Percentiles rank a stretch among this genome's conserved stretches.
These are phyloP conservation scores for Lathronympha strigana DNA, from an alignment of 2,888 invertebrate species.

Conservation along the genomic window DNA sequence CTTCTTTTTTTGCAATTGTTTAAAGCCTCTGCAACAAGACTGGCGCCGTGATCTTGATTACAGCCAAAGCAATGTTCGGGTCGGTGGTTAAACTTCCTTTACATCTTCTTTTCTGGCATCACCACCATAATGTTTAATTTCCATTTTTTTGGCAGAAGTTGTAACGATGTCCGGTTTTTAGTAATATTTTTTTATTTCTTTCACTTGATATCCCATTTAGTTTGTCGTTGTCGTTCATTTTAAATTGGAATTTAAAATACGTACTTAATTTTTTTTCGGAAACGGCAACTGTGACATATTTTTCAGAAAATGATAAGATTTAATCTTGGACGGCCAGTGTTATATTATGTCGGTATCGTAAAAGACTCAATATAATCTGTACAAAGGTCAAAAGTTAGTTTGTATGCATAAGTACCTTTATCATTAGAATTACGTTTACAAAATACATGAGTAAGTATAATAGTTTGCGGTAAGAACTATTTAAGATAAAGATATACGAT, in stretches of 20 bases:
- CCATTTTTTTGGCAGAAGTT: slow-evolving; percentile 15
- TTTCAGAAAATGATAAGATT: slow-evolving; percentile 7
- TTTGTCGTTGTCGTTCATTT: slow-evolving; percentile 8
- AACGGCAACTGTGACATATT: slow-evolving; percentile 6
- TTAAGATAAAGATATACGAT: too few species aligned
- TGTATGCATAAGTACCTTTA: too few species aligned
- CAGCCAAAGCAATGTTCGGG: slow-evolving; percentile 5
- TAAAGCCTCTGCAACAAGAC: slow-evolving; percentile 7
- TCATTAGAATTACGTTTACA: slow-evolving; percentile 7
- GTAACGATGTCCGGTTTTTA: neutral
- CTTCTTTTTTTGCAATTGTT: slow-evolving; percentile 10
- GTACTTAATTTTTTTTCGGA: neutral
- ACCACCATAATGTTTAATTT: slow-evolving; percentile 7
- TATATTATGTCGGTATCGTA: neutral
- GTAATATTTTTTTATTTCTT: slow-evolving; percentile 12
- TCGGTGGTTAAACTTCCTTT: slow-evolving; percentile 14
- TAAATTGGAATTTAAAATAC: neutral
- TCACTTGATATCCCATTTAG: slow-evolving; percentile 13
- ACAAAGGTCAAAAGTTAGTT: slow-evolving; percentile 17
- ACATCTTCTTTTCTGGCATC: slow-evolving; percentile 3
- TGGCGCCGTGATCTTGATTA: slow-evolving; percentile 1
- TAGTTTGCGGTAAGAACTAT: too few species aligned
- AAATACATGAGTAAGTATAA: too few species aligned
- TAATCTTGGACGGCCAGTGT: slow-evolving; percentile 1
- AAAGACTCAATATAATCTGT: slow-evolving; percentile 9